Evolutionary conservation across 2,888 invertebrate species (phyloP), one percentile per base, ranked within the genome.

Genomic region (Lordiphosa andalusiaca): DNA sequence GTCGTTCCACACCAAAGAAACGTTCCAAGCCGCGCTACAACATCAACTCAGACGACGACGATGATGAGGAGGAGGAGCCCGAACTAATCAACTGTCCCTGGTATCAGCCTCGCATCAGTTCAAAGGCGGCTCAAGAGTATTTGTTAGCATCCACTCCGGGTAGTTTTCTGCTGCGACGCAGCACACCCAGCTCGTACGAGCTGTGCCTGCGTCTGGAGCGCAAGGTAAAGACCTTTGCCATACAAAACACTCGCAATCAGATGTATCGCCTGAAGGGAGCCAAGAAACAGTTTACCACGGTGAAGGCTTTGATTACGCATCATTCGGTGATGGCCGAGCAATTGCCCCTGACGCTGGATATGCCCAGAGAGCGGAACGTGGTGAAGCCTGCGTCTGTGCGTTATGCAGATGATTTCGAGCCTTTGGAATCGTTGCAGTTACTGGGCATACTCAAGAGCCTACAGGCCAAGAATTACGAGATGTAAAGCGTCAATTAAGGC

Each of bases 281-380:
- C 90, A 97, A 96, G 73, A 98, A 98, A 90, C 97, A 98, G 91
- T 98, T 98, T 91, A 92, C 94, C 48, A 95, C 95, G 48, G 91
- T 98, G 69, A 94, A 94, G 25, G 95, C 98, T 12, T 92, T 98
- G 76, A 97, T 98, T 89, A 97, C 96, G 49, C 98, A 98, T 91
- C 98, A 98, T 91, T 97, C 97, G 72, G 97, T 98, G 77, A 98
- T 98, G 97, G 96, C 96, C 51, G 98, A 98, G 90, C 92, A 98
- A 86, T 92, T 98, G 86, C 98, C 98, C 3, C 96, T 97, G 88
- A 95, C 97, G 33, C 91, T 98, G 78, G 93, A 94, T 2, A 91
- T 96, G 73, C 93, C 94, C 78, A 91, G 94, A 56, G 93, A 84
- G 33, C 62, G 71, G 6, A 59, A 71, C 25, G 50, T 68, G 57